Evolutionary conservation across 2,113 vertebrate species (phyloP).

Genomic region (Corythaixoides concolor): DNA sequence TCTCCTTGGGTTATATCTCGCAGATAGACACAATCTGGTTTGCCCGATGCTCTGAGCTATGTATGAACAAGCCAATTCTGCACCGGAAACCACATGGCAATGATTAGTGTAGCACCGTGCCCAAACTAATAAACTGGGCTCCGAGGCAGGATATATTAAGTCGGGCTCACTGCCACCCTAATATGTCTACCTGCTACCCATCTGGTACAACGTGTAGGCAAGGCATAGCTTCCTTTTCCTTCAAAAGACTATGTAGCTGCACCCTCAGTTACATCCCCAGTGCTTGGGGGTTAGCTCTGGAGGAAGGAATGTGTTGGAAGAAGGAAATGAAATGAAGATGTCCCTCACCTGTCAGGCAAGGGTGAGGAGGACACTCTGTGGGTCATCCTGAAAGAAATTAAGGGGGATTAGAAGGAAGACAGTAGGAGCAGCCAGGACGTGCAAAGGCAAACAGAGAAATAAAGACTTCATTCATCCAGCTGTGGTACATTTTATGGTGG

Average conservation of each 20-base stretch:
- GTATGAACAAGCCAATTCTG: not conserved
- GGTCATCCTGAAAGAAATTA: not conserved
- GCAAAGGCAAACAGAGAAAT: not conserved
- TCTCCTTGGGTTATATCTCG: not conserved
- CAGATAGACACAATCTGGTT: not conserved
- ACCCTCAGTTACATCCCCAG: not conserved
- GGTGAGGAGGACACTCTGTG: not conserved
- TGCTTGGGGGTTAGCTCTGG: not conserved
- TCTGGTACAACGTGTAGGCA: not conserved
- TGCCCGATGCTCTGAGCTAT: not conserved
- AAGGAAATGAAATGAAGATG: not conserved
- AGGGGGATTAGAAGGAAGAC: not conserved
- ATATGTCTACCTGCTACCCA: not conserved
- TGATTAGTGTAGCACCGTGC: not conserved
- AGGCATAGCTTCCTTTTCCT: not conserved
- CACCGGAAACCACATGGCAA: not conserved
- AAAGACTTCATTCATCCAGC: not conserved
- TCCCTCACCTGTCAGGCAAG: not conserved
- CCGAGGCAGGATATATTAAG: not conserved
- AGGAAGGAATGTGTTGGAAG: not conserved
- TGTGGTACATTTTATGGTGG: not conserved
- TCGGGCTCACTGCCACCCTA: not conserved
- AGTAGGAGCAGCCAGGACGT: not conserved
- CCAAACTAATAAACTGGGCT: not conserved
- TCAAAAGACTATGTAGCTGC: not conserved